Base-by-base conservation (phyloP, 2,797 vertebrate species). In the Menidia menidia region DNA sequence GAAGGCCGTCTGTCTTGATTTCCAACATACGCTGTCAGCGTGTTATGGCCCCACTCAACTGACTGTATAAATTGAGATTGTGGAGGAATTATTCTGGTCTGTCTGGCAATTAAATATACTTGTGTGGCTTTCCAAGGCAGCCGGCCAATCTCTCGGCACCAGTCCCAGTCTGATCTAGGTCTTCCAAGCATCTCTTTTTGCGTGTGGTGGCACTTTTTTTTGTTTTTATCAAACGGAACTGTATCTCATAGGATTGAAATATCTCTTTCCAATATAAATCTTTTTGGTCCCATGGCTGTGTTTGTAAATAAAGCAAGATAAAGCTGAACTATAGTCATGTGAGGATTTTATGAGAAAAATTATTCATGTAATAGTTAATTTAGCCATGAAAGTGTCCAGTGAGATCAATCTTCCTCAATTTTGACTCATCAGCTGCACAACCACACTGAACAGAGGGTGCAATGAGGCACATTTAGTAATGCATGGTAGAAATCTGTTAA, bases 61-160 rank as follows among this genome's bases (percentile, higher is more conserved):
- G 77, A 85, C 88, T 90, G 84, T 89, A 88, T 92, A 89, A 91
- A 92, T 92, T 91, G 86, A 87, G 84, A 92, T 91, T 91, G 95
- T 93, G 92, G 93, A 93, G 93, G 92, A 95, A 96, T 97, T 96
- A 94, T 94, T 95, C 92, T 93, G 93, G 94, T 95, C 94, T 95
- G 94, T 93, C 92, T 95, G 91, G 92, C 95, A 96, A 97, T 96
- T 96, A 94, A 96, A 95, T 92, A 91, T 81, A 80, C 94, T 96
- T 94, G 94, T 96, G 96, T 94, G 95, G 95, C 91, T 97, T 97
- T 94, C 84, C 83, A 92, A 92, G 95, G 94, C 95, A 93, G 89
- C 85, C 88, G 87, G 95, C 95, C 96, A 96, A 94, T 91, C 92
- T 94, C 89, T 92, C 93, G 93, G 94, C 95, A 94, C 94, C 94